phyloP scores from a whole-genome alignment of 2,797 vertebrate genomes.

The Apogon hyalosoma region DNA sequence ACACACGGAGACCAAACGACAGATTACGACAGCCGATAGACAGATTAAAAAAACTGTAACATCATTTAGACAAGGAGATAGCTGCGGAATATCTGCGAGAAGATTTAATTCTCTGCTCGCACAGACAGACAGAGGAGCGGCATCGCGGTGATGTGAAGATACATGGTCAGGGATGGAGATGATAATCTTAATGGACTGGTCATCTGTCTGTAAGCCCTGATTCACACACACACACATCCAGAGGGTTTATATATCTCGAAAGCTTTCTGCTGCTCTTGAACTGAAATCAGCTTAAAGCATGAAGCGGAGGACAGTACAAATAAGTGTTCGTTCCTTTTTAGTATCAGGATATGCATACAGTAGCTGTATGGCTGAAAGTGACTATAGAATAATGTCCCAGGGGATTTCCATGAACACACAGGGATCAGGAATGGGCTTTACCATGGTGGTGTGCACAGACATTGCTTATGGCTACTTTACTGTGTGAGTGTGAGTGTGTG shows the following conservation, averaged over 20 bases:
- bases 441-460: constrained; percentile 42
- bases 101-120: constrained; percentile 73
- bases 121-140: constrained; percentile 42
- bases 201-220: constrained; percentile 74
- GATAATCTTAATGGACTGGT: constrained; percentile 83
- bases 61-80: constrained; percentile 56
- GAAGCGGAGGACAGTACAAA: constrained; percentile 31
- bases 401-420: constrained; percentile 52
- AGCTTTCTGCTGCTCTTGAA: constrained; percentile 68
- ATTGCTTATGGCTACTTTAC: constrained; percentile 58
- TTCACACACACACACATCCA: constrained; percentile 37
- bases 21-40: constrained; percentile 57
- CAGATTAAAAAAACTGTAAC: constrained; percentile 44
- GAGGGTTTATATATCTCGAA: constrained; percentile 70
- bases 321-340: constrained; percentile 21
- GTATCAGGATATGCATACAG: constrained; percentile 23
- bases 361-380: constrained; percentile 40
- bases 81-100: constrained; percentile 56
- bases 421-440: constrained; percentile 46
- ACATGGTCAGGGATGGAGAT: constrained; percentile 64
- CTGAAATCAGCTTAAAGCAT: constrained; percentile 76
- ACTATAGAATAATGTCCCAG: constrained; percentile 32
- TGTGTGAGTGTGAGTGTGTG: constrained; percentile 30
- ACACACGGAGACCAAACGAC: constrained; percentile 47
- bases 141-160: constrained; percentile 63